Evolutionary conservation across 2,113 vertebrate genomes (phyloP).

Genomic region (Chitala chitala): DNA sequence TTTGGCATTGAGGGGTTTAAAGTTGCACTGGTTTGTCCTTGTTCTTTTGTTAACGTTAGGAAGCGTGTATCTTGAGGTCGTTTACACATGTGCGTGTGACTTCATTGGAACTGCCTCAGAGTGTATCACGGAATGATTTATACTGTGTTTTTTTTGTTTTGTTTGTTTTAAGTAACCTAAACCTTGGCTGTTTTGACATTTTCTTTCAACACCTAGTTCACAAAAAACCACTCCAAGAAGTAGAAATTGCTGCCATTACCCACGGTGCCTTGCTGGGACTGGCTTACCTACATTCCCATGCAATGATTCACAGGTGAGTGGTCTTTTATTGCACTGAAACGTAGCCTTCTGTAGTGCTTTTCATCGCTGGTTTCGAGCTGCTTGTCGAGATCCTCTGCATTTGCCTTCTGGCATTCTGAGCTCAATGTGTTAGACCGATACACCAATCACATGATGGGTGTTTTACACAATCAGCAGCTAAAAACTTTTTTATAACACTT

Average conservation of each 20-base stretch:
- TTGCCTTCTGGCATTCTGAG: too few relatives aligned
- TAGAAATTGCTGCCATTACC: constrained; percentile 98
- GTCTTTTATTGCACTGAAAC: background rate
- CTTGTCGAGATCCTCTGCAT: background rate
- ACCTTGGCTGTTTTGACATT: background rate
- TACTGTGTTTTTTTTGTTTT: background rate
- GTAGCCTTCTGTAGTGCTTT: background rate
- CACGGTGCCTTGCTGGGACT: constrained; percentile 98
- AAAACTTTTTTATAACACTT: too few relatives aligned
- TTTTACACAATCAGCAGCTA: too few relatives aligned
- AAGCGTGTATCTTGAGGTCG: background rate
- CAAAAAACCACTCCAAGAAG: constrained; percentile 97
- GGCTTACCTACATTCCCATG: constrained; percentile 96
- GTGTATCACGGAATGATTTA: background rate
- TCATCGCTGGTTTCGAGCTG: too few relatives aligned
- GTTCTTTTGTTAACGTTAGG: too few relatives aligned
- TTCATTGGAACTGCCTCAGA: background rate
- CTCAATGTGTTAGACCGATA: too few relatives aligned
- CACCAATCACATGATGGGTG: too few relatives aligned
- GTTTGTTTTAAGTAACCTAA: too few relatives aligned
- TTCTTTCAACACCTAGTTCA: constrained; percentile 70
- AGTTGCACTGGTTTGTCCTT: background rate
- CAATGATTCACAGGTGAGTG: constrained; percentile 93
- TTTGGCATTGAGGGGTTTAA: background rate
- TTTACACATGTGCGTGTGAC: background rate